Percentiles rank a stretch among this genome's conserved stretches.
These are phyloP conservation scores for Agrilus cyanescens DNA, from an alignment of 2,888 invertebrate species.

Conservation along the genomic window DNA sequence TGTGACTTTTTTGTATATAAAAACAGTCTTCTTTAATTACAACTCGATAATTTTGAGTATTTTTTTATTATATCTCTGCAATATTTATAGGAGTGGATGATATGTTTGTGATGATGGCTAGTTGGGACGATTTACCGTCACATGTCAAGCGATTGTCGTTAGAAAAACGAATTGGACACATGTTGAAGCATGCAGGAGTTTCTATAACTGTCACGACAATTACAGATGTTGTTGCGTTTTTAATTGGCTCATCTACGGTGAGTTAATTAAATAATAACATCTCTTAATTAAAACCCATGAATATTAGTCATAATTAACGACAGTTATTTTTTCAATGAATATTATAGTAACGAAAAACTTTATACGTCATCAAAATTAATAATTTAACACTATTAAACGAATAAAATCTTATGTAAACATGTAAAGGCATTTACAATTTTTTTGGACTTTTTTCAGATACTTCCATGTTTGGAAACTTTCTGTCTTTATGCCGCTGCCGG, in stretches of 20 bases:
- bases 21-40: background rate
- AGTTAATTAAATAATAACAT: conserved; percentile 17
- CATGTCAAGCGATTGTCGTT: conserved; percentile 42
- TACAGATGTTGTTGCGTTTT: conserved; percentile 69
- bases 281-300: no score
- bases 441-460: conserved; percentile 42
- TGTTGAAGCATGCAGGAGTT: conserved; percentile 69
- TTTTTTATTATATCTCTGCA: background rate
- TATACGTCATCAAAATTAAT: no score
- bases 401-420: background rate
- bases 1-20: background rate
- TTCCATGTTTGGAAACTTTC: conserved; percentile 71
- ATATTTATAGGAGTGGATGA: conserved; percentile 55
- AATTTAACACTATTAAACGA: no score
- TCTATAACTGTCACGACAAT: conserved; percentile 75
- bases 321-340: no score
- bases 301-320: no score
- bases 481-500: conserved; percentile 71
- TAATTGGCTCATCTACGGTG: conserved; percentile 67
- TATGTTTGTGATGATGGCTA: conserved; percentile 74
- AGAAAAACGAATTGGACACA: conserved; percentile 53
- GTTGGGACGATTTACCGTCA: conserved; percentile 54
- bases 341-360: no score
- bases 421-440: background rate
- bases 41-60: background rate